Percentiles rank a stretch among this genome's conserved stretches.
Evolutionary conservation across 2,888 invertebrate genomes (phyloP).

Genomic region (Lomographa bimaculata): DNA sequence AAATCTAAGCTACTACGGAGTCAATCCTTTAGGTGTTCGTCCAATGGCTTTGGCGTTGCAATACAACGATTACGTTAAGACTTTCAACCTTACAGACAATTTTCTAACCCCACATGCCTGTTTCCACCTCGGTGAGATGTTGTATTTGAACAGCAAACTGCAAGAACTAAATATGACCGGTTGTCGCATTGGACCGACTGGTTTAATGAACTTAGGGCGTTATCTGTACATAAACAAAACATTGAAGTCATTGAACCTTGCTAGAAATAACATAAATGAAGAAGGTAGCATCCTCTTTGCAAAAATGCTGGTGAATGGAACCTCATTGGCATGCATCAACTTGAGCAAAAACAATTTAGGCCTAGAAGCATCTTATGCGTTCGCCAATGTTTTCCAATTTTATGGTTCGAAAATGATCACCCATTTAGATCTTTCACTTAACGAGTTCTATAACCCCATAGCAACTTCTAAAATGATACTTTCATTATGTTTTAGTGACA

Average conservation of each 20-base stretch:
- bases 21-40: conserved; percentile 43
- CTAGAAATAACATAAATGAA: conserved; percentile 47
- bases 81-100: conserved; percentile 46
- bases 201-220: conserved; percentile 38
- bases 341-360: conserved; percentile 48
- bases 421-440: conserved; percentile 49
- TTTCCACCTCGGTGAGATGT: conserved; percentile 50
- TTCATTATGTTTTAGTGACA: conserved; percentile 32
- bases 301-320: conserved; percentile 36
- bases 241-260: conserved; percentile 39
- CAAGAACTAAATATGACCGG: conserved; percentile 45
- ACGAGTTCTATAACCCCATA: conserved; percentile 39
- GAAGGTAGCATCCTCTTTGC: conserved; percentile 43
- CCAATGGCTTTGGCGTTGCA: conserved; percentile 49
- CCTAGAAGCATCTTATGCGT: conserved; percentile 34
- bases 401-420: conserved; percentile 43
- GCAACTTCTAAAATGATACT: conserved; percentile 41
- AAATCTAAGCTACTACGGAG: conserved; percentile 47
- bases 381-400: conserved; percentile 41
- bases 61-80: conserved; percentile 42
- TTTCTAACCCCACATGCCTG: conserved; percentile 51
- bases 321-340: conserved; percentile 33
- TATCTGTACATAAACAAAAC: conserved; percentile 37
- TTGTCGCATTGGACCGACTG: conserved; percentile 50
- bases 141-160: conserved; percentile 42